A percentile compares a stretch with the other conserved stretches of the same genome.
Evolutionary conservation across 92 coral and sea anemone species (phyloP).

Genomic region (Phenganax stokvisi): DNA sequence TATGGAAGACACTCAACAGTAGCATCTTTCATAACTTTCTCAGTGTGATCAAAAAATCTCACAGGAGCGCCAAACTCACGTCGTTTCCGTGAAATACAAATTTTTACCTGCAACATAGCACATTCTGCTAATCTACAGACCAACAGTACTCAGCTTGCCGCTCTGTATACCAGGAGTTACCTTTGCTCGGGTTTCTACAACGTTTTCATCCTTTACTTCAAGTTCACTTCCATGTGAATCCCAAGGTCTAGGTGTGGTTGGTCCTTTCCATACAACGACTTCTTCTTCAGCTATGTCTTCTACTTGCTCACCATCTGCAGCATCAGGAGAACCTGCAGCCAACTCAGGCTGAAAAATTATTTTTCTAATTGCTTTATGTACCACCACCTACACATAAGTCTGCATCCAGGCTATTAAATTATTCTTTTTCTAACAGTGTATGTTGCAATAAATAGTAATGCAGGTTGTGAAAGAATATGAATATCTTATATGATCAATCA

Average conservation of each 20-base stretch:
- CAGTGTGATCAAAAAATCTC: constrained; percentile 68
- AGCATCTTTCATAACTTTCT: constrained; percentile 77
- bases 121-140: not conserved
- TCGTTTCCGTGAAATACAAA: constrained; percentile 83
- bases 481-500: not conserved
- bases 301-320: constrained; percentile 46
- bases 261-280: constrained; percentile 63
- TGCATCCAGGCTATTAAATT: no score
- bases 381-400: no score
- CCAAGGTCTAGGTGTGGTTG: constrained; percentile 94
- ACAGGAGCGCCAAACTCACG: constrained; percentile 93
- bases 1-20: constrained; percentile 89
- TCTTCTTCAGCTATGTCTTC: constrained; percentile 61
- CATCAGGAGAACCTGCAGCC: constrained; percentile 51
- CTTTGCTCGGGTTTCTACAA: constrained; percentile 78
- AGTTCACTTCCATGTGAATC: constrained; percentile 84
- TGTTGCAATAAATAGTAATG: not conserved
- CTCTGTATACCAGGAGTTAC: constrained; percentile 29
- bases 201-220: constrained; percentile 82
- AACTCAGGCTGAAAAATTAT: constrained; percentile 7
- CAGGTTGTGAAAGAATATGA: not conserved
- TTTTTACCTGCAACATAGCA: constrained; percentile 53
- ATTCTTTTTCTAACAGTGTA: not conserved
- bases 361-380: not conserved
- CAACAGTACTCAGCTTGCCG: not conserved